These are phyloP conservation scores for Acrocephalus kingi DNA, from an alignment of 2,113 vertebrate species.

Conservation along the genomic window DNA sequence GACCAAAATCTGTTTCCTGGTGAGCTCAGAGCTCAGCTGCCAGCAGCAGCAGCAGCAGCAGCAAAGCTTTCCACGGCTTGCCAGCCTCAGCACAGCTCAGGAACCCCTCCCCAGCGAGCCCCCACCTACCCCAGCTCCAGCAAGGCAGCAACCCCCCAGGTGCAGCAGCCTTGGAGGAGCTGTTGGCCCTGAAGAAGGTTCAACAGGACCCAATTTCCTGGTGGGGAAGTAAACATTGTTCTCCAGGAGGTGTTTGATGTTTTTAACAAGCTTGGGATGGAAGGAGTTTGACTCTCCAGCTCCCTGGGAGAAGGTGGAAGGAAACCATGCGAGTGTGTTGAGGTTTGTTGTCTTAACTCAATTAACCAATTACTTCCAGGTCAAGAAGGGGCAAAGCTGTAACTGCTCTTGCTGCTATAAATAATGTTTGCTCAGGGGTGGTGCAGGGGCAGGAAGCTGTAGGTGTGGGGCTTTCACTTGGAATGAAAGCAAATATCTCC, in stretches of 20 bases:
- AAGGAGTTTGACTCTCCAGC: neutral
- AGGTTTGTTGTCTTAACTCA: constrained; percentile 34
- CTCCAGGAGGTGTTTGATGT: neutral
- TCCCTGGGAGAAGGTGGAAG: neutral
- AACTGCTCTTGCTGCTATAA: constrained; percentile 17
- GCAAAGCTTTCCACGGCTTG: neutral
- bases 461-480: neutral
- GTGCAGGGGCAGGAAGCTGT: neutral
- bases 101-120: neutral
- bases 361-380: constrained; percentile 66
- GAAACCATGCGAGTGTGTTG: neutral
- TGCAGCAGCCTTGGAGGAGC: neutral
- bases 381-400: constrained; percentile 53
- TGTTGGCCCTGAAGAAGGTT: neutral
- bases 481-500: neutral
- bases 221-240: neutral
- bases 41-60: neutral
- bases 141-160: neutral
- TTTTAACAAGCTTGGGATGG: neutral
- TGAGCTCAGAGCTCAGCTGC: neutral
- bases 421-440: constrained; percentile 5
- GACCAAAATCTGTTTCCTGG: neutral
- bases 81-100: neutral
- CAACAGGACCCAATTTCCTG: neutral
- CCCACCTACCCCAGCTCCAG: neutral